phyloP scores from a whole-genome alignment of 2,113 vertebrate genomes.

The Penelope pileata region DNA sequence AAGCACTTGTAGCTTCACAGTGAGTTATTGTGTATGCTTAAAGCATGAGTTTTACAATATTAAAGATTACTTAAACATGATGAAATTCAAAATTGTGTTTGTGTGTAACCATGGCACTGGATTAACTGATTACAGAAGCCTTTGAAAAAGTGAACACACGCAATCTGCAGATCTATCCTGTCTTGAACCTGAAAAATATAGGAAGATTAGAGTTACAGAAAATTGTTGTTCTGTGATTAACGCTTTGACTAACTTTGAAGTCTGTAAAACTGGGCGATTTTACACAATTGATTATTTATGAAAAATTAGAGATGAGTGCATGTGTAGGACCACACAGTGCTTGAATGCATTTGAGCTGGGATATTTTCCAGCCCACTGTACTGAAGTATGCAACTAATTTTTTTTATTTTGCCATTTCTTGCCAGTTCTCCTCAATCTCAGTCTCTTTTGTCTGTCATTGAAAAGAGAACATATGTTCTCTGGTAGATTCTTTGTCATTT shows the following conservation, averaged over 20 bases:
- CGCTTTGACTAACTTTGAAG: constrained; percentile 22
- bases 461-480: constrained; percentile 29
- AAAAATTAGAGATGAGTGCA: not conserved
- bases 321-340: not conserved
- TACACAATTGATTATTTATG: not conserved
- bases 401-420: not conserved
- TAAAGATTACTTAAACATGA: not conserved
- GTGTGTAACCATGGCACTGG: not conserved
- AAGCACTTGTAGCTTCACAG: not conserved
- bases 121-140: not conserved
- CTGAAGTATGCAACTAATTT: not conserved
- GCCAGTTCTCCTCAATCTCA: constrained; percentile 4
- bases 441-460: constrained; percentile 27
- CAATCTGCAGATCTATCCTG: not conserved
- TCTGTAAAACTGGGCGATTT: not conserved
- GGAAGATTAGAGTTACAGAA: not conserved
- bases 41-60: not conserved
- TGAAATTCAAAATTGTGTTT: not conserved
- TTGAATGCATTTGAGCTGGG: not conserved
- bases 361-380: not conserved
- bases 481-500: constrained; percentile 14
- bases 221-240: constrained; percentile 3
- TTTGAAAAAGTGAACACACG: not conserved
- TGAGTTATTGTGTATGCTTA: not conserved
- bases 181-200: not conserved